Base-by-base conservation (phyloP, 2,888 invertebrate species). In the Nemotelus pantherinus region DNA sequence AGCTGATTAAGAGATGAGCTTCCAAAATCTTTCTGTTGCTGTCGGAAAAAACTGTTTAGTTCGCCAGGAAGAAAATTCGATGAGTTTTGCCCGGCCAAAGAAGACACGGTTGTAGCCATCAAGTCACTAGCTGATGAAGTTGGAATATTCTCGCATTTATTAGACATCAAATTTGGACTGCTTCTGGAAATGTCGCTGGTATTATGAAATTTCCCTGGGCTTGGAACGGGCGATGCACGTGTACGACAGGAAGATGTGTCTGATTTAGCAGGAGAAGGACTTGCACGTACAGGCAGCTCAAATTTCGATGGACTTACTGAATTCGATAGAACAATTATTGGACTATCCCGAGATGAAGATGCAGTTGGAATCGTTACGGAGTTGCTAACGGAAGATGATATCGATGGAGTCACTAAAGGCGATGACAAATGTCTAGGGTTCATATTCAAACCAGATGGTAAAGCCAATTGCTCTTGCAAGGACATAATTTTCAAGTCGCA, bases 241-340 rank as follows among this genome's bases (percentile, higher is more conserved):
- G 88, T 88, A 2, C 90, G 89, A 80, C 90, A 90, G 2, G 90
- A 90, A 4, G 90, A 89, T 80, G 91, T 89, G 55, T 90, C 89
- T 6, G 91, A 90, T 68, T 90, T 88, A 0, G 90, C 88, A 74
- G 91, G 86, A 55, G 91, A 89, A 3, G 91, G 91, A 81, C 91
- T 91, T 77, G 91, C 86, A 3, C 88, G 85, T 71, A 90, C 88
- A 2, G 91, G 90, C 63, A 90, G 85, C 83, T 90, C 90, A 77
- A 90, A 90, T 55, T 87, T 87, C 65, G 87, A 87, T 9, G 87
- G 87, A 77, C 87, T 87, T 43, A 86, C 85, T 2, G 87, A 86
- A 79, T 85, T 87, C 41, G 87, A 86, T 72, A 87, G 85, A 77
- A 86, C 84, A 45, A 86, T 86, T 7, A 86, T 86, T 25, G 88